Base-by-base conservation (phyloP, 2,888 invertebrate genomes). In the Archips crataeganus region DNA sequence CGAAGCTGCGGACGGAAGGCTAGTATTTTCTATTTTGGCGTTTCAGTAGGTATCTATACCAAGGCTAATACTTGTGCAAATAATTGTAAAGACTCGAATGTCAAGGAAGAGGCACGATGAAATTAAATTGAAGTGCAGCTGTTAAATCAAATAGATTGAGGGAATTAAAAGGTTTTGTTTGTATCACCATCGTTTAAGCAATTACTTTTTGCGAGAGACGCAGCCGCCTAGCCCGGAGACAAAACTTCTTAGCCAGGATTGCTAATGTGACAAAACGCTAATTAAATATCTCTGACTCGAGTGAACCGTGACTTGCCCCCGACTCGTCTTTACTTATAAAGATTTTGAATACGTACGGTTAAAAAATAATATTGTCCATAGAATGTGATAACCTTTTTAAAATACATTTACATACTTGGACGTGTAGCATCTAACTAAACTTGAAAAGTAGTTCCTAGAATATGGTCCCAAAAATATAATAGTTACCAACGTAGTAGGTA, bases 231-330 rank as follows among this genome's bases (percentile, higher is more conserved):
- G 15, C 32, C 42, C 59, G 51, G 82, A 84, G 81, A 79, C 77
- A 78, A 79, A 81, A 80, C 81, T 82, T 75, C 71, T 76, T 85
- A 79, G 76, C 68, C 74, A 79, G 77, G 79, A 76, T 75, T 75
- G 78, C 77, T 80, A 82, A 85, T 85, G 83, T 82, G 82, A 84
- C 84, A 82, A 82, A 83, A 80, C 74, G 72, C 75, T 83, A 83
- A 84, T 84, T 85, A 83, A 82, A 83, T 80, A 81, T 39, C 23
- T 10, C 9, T 42, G 60, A 42, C 51, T 59, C 4, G n/a, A 42
- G 10, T 42, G 10, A 15, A 23, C 5, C 42, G 15, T 10, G 61
- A 42, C 23, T 62, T 42, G 39, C 15, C 23, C 32, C 45, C 34
- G 36, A 39, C 60, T n/a, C 36, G 13, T n/a, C 60, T 11, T n/a